A percentile compares a stretch with the other conserved stretches of the same genome.
phyloP scores from a whole-genome alignment of 2,113 vertebrate species.

The Forbesichthys papilliferus region DNA sequence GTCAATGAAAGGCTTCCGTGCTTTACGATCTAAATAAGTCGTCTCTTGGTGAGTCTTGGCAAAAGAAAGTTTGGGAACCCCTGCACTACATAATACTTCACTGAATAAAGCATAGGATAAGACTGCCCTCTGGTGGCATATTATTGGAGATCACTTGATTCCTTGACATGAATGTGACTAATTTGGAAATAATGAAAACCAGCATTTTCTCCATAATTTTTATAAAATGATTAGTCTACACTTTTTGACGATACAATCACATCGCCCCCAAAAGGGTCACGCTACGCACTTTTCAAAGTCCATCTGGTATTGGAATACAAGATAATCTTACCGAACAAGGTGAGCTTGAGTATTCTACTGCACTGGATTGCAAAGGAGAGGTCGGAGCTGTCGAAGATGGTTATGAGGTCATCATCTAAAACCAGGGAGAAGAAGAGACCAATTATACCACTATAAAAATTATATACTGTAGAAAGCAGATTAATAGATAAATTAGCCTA shows the following conservation, averaged over 20 bases:
- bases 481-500: too few relatives aligned
- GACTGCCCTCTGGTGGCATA: slow-evolving; percentile 58
- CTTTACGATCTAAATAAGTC: too few relatives aligned
- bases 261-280: too few relatives aligned
- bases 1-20: too few relatives aligned
- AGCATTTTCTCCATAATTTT: too few relatives aligned
- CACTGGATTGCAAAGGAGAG: slow-evolving; percentile 98
- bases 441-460: not conserved
- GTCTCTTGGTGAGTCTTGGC: not conserved
- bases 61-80: not conserved
- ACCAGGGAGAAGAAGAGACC: slow-evolving; percentile 33
- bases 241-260: not conserved
- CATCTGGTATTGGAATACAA: not conserved
- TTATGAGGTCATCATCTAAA: slow-evolving; percentile 97
- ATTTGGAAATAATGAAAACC: slow-evolving; percentile 5
- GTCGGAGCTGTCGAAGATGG: slow-evolving; percentile 99
- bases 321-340: slow-evolving; percentile 90
- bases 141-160: slow-evolving; percentile 17
- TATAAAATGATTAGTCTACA: not conserved
- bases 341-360: slow-evolving; percentile 98
- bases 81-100: not conserved
- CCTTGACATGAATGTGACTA: slow-evolving; percentile 1
- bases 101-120: slow-evolving; percentile 11
- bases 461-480: not conserved
- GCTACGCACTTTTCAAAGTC: too few relatives aligned